Evolutionary conservation across 23 tunicate species (phyloP).

Genomic region (Styela clava): DNA sequence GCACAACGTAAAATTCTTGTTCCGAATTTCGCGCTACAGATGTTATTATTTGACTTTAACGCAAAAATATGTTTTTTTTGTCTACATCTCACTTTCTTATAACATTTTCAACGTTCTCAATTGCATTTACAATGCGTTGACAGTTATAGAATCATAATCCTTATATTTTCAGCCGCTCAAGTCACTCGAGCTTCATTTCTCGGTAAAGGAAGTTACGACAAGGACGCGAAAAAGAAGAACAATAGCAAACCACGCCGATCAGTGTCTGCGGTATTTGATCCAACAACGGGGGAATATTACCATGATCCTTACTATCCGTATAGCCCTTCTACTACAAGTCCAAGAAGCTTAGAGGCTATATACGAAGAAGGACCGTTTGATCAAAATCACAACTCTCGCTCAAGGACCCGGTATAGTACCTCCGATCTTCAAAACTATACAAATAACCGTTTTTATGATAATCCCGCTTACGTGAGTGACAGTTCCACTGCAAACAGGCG

Average conservation of each 20-base stretch:
- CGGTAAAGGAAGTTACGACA: not conserved
- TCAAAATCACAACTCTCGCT: not conserved
- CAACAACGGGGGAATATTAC: not conserved
- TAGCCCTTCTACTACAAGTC: not conserved
- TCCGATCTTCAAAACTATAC: not conserved
- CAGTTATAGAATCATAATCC: too few relatives aligned
- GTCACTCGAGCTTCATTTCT: slow-evolving; percentile 27
- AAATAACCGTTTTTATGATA: not conserved
- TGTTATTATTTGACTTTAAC: too few relatives aligned
- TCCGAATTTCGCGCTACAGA: not conserved
- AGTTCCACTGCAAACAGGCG: not conserved
- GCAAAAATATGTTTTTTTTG: too few relatives aligned
- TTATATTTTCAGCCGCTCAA: slow-evolving; percentile 32
- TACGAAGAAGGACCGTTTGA: not conserved
- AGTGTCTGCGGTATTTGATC: not conserved
- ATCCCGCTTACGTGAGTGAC: not conserved
- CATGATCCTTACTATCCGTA: slow-evolving; percentile 10
- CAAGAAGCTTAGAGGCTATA: not conserved
- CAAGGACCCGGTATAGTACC: not conserved
- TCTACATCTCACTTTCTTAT: too few relatives aligned
- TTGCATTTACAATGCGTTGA: too few relatives aligned
- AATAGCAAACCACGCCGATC: not conserved
- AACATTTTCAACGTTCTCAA: too few relatives aligned
- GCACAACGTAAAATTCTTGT: not conserved
- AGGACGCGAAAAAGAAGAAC: not conserved